phyloP scores from a whole-genome alignment of 1,140 invertebrate species.

The Theocolax elegans region DNA sequence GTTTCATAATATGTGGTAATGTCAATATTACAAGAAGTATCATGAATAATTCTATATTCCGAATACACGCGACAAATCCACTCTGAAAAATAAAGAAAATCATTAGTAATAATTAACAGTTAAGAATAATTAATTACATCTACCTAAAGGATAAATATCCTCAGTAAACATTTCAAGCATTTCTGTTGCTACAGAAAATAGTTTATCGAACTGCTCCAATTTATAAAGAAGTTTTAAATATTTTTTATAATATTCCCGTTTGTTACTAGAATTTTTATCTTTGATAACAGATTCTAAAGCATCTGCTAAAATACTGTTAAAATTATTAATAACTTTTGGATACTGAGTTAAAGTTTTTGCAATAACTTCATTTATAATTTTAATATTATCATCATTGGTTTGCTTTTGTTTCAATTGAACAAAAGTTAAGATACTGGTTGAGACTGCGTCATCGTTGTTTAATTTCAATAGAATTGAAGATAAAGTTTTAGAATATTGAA shows the following conservation, averaged over 20 bases:
- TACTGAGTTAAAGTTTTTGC: conserved; percentile 53
- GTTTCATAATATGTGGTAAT: conserved; percentile 66
- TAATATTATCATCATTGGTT: conserved; percentile 43
- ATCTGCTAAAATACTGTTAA: conserved; percentile 54
- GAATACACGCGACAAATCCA: conserved; percentile 74
- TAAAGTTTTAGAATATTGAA: conserved; percentile 53
- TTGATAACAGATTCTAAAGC: conserved; percentile 53
- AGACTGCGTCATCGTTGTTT: conserved; percentile 48
- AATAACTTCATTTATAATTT: conserved; percentile 49
- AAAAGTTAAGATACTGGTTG: conserved; percentile 48
- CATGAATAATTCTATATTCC: conserved; percentile 62
- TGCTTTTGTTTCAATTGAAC: conserved; percentile 41
- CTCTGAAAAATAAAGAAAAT: conserved; percentile 55
- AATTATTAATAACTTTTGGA: conserved; percentile 44
- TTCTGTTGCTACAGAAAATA: conserved; percentile 66
- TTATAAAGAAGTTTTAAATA: conserved; percentile 71
- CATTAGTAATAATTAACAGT: neutral
- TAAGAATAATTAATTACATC: conserved; percentile 17
- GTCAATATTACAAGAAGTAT: conserved; percentile 55
- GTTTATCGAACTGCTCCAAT: conserved; percentile 58
- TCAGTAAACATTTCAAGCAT: conserved; percentile 67
- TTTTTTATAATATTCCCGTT: conserved; percentile 66
- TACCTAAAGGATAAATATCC: conserved; percentile 66
- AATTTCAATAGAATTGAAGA: conserved; percentile 44
- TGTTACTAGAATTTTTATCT: conserved; percentile 44